Evolutionary conservation across 2,113 vertebrate genomes (phyloP).

Genomic region (Holacanthus passer): DNA sequence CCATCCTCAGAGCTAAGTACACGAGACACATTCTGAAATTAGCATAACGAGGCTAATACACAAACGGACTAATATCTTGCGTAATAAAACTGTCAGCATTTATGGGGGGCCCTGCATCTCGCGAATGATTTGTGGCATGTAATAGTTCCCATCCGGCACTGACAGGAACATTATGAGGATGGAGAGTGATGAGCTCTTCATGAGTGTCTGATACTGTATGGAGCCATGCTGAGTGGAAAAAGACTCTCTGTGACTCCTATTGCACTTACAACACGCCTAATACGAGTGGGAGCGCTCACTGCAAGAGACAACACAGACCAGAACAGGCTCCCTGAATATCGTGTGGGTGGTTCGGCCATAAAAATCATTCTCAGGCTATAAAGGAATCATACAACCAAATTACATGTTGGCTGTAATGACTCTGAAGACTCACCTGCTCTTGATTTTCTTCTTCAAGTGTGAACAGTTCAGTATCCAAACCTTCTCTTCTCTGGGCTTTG

Average conservation of each 20-base stretch:
- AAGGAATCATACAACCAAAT: constrained; percentile 44
- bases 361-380: constrained; percentile 52
- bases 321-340: constrained; percentile 32
- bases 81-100: constrained; percentile 61
- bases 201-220: constrained; percentile 43
- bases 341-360: constrained; percentile 56
- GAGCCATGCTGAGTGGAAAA: constrained; percentile 62
- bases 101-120: constrained; percentile 43
- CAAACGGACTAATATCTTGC: constrained; percentile 55
- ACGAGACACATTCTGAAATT: constrained; percentile 50
- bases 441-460: constrained; percentile 22
- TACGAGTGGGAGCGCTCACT: constrained; percentile 49
- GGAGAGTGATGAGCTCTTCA: constrained; percentile 73
- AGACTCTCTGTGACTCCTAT: constrained; percentile 59
- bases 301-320: constrained; percentile 49
- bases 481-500: neutral
- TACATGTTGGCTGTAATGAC: constrained; percentile 20
- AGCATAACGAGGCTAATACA: constrained; percentile 58
- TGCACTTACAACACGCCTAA: constrained; percentile 47
- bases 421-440: constrained; percentile 21
- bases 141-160: constrained; percentile 74
- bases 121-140: constrained; percentile 65
- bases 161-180: constrained; percentile 75
- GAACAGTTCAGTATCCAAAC: neutral
- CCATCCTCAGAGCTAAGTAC: constrained; percentile 11